Conservation (phyloP, 1,140 invertebrate genomes). For the Lysiphlebus fabarum region DNA sequence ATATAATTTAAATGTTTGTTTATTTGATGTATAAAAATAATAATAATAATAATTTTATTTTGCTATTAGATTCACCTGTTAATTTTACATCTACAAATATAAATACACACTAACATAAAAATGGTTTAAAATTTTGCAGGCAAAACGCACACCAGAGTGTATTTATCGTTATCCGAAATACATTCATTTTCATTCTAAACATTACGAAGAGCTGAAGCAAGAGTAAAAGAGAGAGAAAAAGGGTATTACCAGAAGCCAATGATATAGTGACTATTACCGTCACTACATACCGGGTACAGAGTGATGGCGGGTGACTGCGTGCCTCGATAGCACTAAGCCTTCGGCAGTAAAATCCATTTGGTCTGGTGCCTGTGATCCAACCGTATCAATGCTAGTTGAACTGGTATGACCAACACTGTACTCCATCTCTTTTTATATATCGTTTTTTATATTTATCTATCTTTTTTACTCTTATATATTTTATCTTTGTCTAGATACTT, state of each 20-base stretch:
- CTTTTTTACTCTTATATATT: no score
- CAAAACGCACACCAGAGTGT: conserved; percentile 25
- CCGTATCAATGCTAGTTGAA: conserved; percentile 53
- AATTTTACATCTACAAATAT: conserved; percentile 26
- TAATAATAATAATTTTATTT: conserved; percentile 10
- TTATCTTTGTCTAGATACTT: no score
- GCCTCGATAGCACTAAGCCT: conserved; percentile 56
- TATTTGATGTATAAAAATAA: conserved; percentile 10
- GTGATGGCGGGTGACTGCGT: conserved; percentile 57
- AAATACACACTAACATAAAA: conserved; percentile 30
- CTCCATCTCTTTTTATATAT: conserved; percentile 3
- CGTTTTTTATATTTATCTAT: no score
- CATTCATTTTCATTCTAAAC: conserved; percentile 57
- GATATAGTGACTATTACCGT: conserved; percentile 58
- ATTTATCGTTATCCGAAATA: conserved; percentile 57
- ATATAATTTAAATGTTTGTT: background rate
- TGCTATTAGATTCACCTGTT: conserved; percentile 48
- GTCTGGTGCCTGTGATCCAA: conserved; percentile 53
- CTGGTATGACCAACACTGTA: conserved; percentile 36
- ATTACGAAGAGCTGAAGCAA: conserved; percentile 39
- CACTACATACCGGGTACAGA: conserved; percentile 53
- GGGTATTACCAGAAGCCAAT: conserved; percentile 56
- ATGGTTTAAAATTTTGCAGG: conserved; percentile 30
- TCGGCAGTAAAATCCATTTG: conserved; percentile 55
- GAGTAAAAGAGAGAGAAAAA: conserved; percentile 22